A percentile compares a stretch with the other conserved stretches of the same genome.
Conservation (phyloP, 2,113 vertebrate genomes). For the Tragulus kanchil region DNA sequence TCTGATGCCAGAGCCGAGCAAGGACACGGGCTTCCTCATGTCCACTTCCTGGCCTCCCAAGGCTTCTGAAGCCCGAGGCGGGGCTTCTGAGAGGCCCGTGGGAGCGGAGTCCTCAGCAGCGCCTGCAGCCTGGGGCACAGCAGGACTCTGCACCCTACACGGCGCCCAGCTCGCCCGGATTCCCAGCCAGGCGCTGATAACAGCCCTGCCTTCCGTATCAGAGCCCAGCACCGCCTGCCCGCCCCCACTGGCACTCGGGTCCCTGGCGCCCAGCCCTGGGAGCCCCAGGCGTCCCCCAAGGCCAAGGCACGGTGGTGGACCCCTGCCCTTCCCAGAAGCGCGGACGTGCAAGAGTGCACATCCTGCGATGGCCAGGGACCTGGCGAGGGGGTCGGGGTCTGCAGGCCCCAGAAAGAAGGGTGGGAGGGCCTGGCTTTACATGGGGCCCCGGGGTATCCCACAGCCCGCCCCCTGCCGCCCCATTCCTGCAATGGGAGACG, state of each 20-base stretch:
- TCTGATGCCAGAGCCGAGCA: neutral
- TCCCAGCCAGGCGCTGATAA: neutral
- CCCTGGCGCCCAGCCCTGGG: neutral
- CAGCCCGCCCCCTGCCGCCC: neutral
- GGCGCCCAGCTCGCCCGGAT: accelerated
- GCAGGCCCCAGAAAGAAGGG: neutral
- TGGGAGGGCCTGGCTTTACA: neutral
- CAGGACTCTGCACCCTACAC: neutral
- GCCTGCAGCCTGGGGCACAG: neutral
- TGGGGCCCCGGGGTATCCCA: neutral
- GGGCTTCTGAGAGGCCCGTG: neutral
- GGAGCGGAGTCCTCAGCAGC: neutral
- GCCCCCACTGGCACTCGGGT: accelerated
- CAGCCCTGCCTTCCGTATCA: neutral
- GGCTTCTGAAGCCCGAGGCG: neutral
- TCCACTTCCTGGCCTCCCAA: neutral
- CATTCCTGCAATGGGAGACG: neutral
- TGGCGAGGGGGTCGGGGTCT: neutral
- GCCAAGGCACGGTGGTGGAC: neutral
- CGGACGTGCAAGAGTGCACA: neutral
- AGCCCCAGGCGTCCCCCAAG: neutral
- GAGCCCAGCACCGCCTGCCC: neutral
- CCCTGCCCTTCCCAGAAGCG: neutral
- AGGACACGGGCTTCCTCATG: accelerated
- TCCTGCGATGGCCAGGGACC: neutral